Evolutionary conservation across 2,888 invertebrate species (phyloP), one percentile per base, ranked within the genome.

Genomic region (Oxytorus armatus): DNA sequence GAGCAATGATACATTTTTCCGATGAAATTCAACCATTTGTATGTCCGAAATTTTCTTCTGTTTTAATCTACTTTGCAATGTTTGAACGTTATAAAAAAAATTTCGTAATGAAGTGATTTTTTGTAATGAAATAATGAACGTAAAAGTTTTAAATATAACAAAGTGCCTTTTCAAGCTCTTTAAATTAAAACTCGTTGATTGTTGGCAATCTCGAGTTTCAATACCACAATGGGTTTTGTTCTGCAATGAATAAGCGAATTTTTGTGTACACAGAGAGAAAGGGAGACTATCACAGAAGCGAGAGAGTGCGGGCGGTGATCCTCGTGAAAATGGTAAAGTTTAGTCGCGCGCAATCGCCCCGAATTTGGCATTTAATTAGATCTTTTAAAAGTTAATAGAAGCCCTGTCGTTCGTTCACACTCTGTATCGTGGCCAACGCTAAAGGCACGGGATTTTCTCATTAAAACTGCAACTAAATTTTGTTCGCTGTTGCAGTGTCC

Each of bases 361-460:
- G 39, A 73, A 73, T 75, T 72, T 68, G n/a, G 53, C 53, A 80
- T 80, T 76, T 76, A 72, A 76, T 80, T 73, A 76, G 76, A 68
- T 70, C 33, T 76, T 66, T 72, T 55, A 47, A 76, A 76, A 80
- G 79, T 76, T 80, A 68, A 80, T 80, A 80, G 66, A 61, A 61
- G 72, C 25, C 10, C 51, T 21, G 79, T 73, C 42, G 11, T n/a
- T 55, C 65, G 57, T 33, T 44, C 39, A 47, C 39, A 36, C 33
- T n/a, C 44, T 18, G 42, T 33, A 29, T 21, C 25, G 36, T 47
- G n/a, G n/a, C 23, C 57, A 16, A 11, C 55, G n/a, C 29, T 74
- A 55, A 69, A 66, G 16, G 33, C 66, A 47, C 61, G 68, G 29
- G 61, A 47, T 76, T 76, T 76, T 76, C 79, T 76, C 76, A 80